Evolutionary conservation across 2,113 vertebrate genomes (phyloP).

Genomic region (Phrynosoma blainvillii): DNA sequence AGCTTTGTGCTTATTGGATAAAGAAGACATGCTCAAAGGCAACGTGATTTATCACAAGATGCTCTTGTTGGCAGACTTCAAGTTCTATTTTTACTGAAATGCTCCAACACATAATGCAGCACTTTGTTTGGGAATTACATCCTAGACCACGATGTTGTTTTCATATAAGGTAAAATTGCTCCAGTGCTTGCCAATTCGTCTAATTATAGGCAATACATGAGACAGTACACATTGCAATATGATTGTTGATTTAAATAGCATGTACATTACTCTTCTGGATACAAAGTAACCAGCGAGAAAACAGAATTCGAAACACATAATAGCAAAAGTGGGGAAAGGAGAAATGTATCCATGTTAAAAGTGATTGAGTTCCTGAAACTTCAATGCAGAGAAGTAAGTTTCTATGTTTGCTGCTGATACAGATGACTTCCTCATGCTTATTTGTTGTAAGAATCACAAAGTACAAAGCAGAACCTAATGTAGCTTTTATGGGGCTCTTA

Average conservation of each 20-base stretch:
- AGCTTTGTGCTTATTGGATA: background rate
- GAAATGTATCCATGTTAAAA: slow-evolving; percentile 11
- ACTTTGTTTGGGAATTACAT: slow-evolving; percentile 31
- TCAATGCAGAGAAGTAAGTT: background rate
- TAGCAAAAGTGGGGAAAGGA: slow-evolving; percentile 13
- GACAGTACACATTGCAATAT: slow-evolving; percentile 23
- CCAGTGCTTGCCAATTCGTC: slow-evolving; percentile 36
- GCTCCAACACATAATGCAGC: background rate
- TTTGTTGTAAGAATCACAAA: background rate
- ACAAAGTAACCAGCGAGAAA: background rate
- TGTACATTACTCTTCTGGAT: slow-evolving; percentile 18
- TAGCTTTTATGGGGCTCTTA: background rate
- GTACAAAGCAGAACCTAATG: background rate
- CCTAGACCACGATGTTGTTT: background rate
- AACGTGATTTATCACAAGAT: slow-evolving; percentile 39
- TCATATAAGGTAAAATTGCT: slow-evolving; percentile 37
- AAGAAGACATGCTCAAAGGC: slow-evolving; percentile 22
- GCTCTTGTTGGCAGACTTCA: slow-evolving; percentile 35
- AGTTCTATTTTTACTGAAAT: slow-evolving; percentile 48
- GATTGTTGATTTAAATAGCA: background rate
- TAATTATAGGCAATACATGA: slow-evolving; percentile 43
- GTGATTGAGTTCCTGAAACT: slow-evolving; percentile 17
- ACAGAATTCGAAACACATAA: slow-evolving; percentile 41
- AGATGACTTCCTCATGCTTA: background rate
- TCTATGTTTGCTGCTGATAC: slow-evolving; percentile 29